phyloP scores from a whole-genome alignment of 2,797 vertebrate species.

The Atherinosoma microstoma region DNA sequence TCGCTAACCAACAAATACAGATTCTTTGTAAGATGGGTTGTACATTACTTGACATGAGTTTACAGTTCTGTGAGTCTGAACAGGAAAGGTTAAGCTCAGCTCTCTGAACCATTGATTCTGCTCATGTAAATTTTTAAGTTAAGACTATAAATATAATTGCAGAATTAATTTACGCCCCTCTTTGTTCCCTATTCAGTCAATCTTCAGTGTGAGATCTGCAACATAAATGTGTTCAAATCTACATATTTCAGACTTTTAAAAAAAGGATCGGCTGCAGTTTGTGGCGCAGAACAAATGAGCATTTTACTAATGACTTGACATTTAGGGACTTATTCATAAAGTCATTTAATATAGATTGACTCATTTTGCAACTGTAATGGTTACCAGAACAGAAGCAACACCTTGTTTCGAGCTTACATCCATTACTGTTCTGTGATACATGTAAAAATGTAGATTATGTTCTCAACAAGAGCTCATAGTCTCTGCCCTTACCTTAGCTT shows the following conservation, averaged over 20 bases:
- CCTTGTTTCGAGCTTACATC: not conserved
- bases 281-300: conserved; percentile 6
- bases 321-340: not conserved
- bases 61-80: not conserved
- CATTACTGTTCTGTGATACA: not conserved
- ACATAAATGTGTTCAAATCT: not conserved
- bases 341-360: not conserved
- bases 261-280: not conserved
- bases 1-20: not conserved
- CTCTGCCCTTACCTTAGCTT: conserved; percentile 90
- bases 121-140: conserved; percentile 1
- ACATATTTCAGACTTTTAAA: conserved; percentile 17
- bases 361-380: not conserved
- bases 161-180: conserved; percentile 14
- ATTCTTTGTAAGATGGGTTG: not conserved
- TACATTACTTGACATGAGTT: not conserved
- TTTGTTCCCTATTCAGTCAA: not conserved
- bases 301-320: not conserved
- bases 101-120: not conserved
- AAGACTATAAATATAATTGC: not conserved
- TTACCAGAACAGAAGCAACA: not conserved
- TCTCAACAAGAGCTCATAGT: not conserved
- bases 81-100: not conserved
- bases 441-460: not conserved
- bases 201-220: conserved; percentile 1